A percentile compares a stretch with the other conserved stretches of the same genome.
Evolutionary conservation across 2,113 vertebrate genomes (phyloP).

Genomic region (Suricata suricatta): DNA sequence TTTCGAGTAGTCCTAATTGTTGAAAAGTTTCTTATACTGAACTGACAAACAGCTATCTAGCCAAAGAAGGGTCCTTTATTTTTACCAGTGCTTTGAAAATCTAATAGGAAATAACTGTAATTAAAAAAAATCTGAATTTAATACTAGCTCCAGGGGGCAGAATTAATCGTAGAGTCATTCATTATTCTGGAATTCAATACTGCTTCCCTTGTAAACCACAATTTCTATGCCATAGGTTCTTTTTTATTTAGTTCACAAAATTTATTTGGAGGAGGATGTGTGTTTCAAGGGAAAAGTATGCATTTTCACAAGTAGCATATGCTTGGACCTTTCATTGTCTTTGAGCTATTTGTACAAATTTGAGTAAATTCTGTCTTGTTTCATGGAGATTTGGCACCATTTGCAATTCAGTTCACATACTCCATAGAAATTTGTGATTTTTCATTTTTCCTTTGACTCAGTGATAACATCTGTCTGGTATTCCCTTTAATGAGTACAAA

Average conservation of each 20-base stretch:
- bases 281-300: background rate
- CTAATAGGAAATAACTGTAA: constrained; percentile 26
- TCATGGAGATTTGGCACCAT: background rate
- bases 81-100: constrained; percentile 42
- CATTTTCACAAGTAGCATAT: background rate
- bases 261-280: background rate
- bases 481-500: background rate
- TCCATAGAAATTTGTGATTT: background rate
- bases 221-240: background rate
- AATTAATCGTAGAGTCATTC: constrained; percentile 26
- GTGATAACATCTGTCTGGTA: background rate
- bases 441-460: background rate
- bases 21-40: constrained; percentile 49
- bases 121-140: constrained; percentile 29
- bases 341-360: background rate
- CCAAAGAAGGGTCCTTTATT: constrained; percentile 41
- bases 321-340: background rate
- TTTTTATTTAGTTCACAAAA: background rate
- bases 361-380: constrained; percentile 2
- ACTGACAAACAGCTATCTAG: constrained; percentile 25
- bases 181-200: background rate
- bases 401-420: background rate
- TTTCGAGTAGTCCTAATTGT: constrained; percentile 60
- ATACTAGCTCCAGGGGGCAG: background rate
- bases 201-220: background rate